Evolutionary conservation across 2,797 vertebrate genomes (phyloP), one percentile per base, ranked within the genome.

Genomic region (Myiotriccus ornatus): DNA sequence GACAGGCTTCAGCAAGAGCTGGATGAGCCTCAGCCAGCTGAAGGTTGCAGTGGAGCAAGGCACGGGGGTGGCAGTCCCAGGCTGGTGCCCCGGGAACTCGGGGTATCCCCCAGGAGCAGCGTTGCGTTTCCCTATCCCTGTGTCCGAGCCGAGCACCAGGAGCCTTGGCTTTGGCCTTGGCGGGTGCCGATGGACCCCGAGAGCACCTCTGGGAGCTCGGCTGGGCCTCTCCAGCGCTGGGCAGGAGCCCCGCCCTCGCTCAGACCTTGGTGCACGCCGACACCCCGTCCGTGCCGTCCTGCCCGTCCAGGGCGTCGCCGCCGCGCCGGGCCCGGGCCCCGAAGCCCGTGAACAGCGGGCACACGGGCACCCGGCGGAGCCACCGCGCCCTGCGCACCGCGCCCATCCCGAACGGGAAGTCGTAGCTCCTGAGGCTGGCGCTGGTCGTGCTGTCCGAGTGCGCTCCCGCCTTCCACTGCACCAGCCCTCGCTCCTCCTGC

Each of bases 331-430:
- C 67, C 70, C 27, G 94, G 60, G 49, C 84, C 64, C 92, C 75
- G 77, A 98, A 99, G 25, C 99, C 99, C 41, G 84, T 98, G 97
- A 99, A 99, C 56, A 97, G 94, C 8, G 99, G 99, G 95, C 99
- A 98, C 93, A 99, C 97, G 74, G 99, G 99, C 82, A 99, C 93
- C 21, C 95, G 94, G 63, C 94, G 94, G n/a, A 99, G 96, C 96
- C 98, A 99, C 39, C 37, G 49, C 25, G 78, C 96, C 55, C 89
- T 95, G 84, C 97, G 97, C 93, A 99, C 84, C 11, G 84, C 24
- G 5, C 47, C 93, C 99, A 99, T 99, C 34, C 99, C 99, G 12
- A 98, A 41, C 15, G 99, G 99, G 63, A 99, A 98, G 57, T 99
- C 98, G 4, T 99, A 99, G 80, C 98, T 98, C 84, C 93, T 92